Evolutionary conservation across 2,113 vertebrate species (phyloP), one percentile per base, ranked within the genome.

Genomic region (Ramphastos sulfuratus): DNA sequence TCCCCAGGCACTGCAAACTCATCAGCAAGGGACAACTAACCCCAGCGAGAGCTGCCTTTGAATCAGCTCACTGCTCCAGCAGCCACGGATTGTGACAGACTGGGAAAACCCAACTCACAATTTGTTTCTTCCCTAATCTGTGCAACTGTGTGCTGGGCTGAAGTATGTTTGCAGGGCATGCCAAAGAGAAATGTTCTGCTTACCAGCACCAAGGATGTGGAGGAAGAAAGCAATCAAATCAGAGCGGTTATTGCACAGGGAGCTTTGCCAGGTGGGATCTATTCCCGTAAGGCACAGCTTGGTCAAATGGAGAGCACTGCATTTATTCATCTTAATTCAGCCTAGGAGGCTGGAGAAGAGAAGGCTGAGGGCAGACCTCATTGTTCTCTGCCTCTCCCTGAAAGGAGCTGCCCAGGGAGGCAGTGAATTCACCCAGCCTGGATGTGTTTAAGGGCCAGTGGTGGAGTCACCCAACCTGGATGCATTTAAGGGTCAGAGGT

Each of bases 1-100:
- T 70, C 64, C 88, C 60, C 80, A 39, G n/a, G 74, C 60, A 3
- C 15, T 9, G 78, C 55, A n/a, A 52, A 66, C 55, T 69, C 71
- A 35, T 48, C 92, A 44, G 46, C 37, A 7, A 2, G 12, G 50
- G 30, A n/a, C 44, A 87, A 61, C 72, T 1, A 35, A 85, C 11
- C 75, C 55, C 48, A 9, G 23, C 0, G 1, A 60, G 75, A 79
- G 18, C 56, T 8, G 16, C 1, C 2, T 14, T 75, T 7, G 31
- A n/a, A 56, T 23, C 74, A 27, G 31, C 74, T 77, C 61, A 5
- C 17, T 4, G 65, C 46, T 88, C 76, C 83, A 48, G 84, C 60
- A 73, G 33, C 21, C 56, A 6, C 0, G 1, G 46, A 13, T 12
- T 79, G 79, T 1, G 85, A 59, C 67, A 77, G 64, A 5, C 24